A percentile compares a stretch with the other conserved stretches of the same genome.
Evolutionary conservation across 2,797 vertebrate genomes (phyloP).

Genomic region (Tympanoctomys barrerae): DNA sequence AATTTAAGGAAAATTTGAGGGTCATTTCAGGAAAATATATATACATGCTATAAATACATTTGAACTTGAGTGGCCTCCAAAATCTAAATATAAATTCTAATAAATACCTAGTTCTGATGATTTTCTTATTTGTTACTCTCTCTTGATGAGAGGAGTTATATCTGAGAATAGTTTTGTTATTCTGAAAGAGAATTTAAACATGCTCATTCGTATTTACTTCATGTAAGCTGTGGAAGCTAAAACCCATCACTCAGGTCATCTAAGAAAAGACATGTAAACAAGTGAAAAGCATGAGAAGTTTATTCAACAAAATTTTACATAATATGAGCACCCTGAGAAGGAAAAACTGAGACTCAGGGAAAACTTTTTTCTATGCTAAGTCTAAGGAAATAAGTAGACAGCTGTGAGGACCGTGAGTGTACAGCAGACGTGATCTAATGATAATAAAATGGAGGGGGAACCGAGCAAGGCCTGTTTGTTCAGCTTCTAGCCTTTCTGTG

Average conservation of each 20-base stretch:
- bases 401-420: neutral
- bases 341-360: neutral
- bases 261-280: neutral
- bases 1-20: neutral
- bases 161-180: neutral
- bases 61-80: neutral
- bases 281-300: neutral
- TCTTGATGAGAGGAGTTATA: neutral
- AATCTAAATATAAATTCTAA: conserved; percentile 33
- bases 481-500: neutral
- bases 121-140: neutral
- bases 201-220: neutral
- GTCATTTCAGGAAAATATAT: conserved; percentile 7
- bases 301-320: neutral
- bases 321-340: neutral
- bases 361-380: neutral
- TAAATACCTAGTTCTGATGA: neutral
- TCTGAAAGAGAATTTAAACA: neutral
- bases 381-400: neutral
- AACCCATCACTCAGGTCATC: neutral
- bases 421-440: neutral
- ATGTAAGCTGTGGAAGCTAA: neutral
- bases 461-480: neutral
- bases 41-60: neutral
- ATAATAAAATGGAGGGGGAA: neutral